phyloP scores from a whole-genome alignment of 2,797 vertebrate genomes.

The Trachurus trachurus region DNA sequence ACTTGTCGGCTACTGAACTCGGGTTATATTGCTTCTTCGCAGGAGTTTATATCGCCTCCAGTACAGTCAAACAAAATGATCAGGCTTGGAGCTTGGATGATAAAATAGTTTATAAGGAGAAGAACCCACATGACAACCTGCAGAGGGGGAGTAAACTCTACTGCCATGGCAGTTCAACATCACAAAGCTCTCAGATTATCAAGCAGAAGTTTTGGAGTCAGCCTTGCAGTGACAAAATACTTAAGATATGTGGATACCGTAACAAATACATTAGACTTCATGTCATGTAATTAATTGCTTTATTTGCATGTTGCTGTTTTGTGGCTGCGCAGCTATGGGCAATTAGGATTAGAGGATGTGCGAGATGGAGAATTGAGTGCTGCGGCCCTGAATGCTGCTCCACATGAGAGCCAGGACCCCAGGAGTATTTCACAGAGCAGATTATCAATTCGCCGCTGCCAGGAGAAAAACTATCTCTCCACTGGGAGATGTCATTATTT shows the following conservation, averaged over 20 bases:
- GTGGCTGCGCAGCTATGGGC: constrained; percentile 40
- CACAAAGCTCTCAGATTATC: constrained; percentile 28
- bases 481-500: constrained; percentile 68
- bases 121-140: constrained; percentile 25
- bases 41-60: constrained; percentile 16
- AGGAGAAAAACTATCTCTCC: constrained; percentile 66
- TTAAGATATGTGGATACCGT: constrained; percentile 25
- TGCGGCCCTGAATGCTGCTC: constrained; percentile 34
- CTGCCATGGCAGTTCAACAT: constrained; percentile 37
- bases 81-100: constrained; percentile 27
- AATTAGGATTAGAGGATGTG: constrained; percentile 59
- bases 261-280: constrained; percentile 33
- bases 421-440: constrained; percentile 67
- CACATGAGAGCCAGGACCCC: constrained; percentile 57
- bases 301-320: constrained; percentile 63
- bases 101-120: constrained; percentile 44
- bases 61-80: constrained; percentile 44
- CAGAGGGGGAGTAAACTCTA: constrained; percentile 20
- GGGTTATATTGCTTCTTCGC: neutral
- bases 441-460: constrained; percentile 77
- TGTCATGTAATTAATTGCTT: constrained; percentile 59
- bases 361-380: constrained; percentile 53
- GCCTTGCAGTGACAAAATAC: constrained; percentile 19
- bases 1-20: neutral
- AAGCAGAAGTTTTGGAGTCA: constrained; percentile 18